Evolutionary conservation across 2,888 invertebrate genomes (phyloP).

Genomic region (Rapana venosa): DNA sequence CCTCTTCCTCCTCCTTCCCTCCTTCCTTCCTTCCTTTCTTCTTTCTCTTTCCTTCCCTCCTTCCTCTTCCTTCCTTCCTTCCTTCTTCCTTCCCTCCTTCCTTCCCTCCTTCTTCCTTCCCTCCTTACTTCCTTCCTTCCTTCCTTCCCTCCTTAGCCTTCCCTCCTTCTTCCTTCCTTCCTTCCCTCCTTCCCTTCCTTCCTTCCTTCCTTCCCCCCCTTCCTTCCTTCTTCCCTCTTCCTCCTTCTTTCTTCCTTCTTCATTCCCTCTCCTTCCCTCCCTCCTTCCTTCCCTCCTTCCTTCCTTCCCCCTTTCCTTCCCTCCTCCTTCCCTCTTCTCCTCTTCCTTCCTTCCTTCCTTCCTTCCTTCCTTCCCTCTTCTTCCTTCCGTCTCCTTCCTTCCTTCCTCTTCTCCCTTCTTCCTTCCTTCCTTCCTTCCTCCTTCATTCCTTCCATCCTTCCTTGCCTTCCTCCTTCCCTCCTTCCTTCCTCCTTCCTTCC

Average conservation of each 20-base stretch:
- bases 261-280: neutral
- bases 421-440: neutral
- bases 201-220: neutral
- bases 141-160: too few species aligned
- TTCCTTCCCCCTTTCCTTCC: too few species aligned
- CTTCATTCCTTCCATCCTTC: neutral
- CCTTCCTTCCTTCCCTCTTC: too few species aligned
- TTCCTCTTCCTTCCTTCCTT: neutral
- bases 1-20: neutral
- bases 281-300: neutral
- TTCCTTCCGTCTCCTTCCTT: too few species aligned
- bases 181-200: neutral
- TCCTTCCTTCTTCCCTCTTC: neutral
- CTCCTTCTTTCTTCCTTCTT: neutral
- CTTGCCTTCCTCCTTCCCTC: neutral
- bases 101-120: neutral
- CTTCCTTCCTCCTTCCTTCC: neutral
- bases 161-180: neutral
- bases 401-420: too few species aligned
- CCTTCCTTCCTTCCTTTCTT: neutral
- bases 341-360: too few species aligned
- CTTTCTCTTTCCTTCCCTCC: neutral
- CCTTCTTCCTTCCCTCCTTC: neutral
- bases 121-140: neutral
- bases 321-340: too few species aligned